These are phyloP conservation scores for Helostoma temminkii DNA, from an alignment of 2,797 vertebrate genomes.

Conservation along the genomic window DNA sequence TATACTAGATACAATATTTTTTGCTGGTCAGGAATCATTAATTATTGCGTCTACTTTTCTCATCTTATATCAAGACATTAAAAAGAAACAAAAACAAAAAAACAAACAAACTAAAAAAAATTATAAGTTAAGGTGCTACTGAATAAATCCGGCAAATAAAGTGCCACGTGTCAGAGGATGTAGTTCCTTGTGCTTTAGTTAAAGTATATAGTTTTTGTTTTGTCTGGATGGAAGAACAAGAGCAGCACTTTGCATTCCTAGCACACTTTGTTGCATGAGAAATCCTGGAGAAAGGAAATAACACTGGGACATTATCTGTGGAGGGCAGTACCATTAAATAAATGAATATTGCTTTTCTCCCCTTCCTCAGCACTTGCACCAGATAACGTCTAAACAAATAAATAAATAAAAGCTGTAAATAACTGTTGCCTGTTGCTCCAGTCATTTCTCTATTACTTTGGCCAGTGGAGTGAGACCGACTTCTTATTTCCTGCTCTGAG, in stretches of 20 bases:
- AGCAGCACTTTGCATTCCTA: conserved; percentile 43
- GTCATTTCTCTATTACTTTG: conserved; percentile 82
- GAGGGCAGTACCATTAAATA: conserved; percentile 67
- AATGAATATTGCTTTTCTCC: conserved; percentile 75
- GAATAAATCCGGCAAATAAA: too few species aligned
- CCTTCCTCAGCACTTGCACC: conserved; percentile 33
- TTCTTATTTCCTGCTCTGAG: conserved; percentile 78
- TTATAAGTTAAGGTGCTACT: too few species aligned
- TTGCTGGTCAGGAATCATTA: background rate
- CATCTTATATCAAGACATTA: background rate
- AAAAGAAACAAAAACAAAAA: background rate
- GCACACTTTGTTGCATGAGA: conserved; percentile 39
- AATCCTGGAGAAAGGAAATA: conserved; percentile 60
- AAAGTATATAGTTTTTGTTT: conserved; percentile 24
- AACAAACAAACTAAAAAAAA: too few species aligned
- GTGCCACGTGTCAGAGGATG: too few species aligned
- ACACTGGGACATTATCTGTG: conserved; percentile 62
- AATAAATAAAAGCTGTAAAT: conserved; percentile 79
- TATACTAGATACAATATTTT: background rate
- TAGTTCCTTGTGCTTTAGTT: conserved; percentile 1
- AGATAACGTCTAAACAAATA: conserved; percentile 77
- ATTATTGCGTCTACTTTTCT: background rate
- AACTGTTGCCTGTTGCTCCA: conserved; percentile 73
- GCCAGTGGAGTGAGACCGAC: conserved; percentile 77
- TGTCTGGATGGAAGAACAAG: conserved; percentile 17